Base-by-base conservation (phyloP, 2,888 invertebrate species). In the Scaptomyza flava region DNA sequence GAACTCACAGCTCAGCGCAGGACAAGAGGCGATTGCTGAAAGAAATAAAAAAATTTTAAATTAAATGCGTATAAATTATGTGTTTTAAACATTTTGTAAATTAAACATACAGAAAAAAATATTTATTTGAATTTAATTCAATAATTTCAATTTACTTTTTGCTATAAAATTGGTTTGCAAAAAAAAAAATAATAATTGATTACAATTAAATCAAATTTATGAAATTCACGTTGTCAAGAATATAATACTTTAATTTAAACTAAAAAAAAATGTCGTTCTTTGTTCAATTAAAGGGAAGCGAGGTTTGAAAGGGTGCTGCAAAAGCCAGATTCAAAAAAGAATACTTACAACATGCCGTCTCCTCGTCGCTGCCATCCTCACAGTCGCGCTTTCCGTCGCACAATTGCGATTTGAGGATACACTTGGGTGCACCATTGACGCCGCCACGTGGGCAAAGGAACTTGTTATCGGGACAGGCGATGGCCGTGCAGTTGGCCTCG, bases 331-430 rank as follows among this genome's bases (percentile, higher is more conserved):
- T n/a, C 9, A 34, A 20, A 2, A n/a, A 46, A 36, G 2, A 6
- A 9, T 77, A 95, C 96, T 96, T 92, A 97, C 98, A 97, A 91
- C 98, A 98, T 69, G 96, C 96, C 7, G 94, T 93, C 88, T 96
- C 96, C 91, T 98, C 98, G 90, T 99, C 98, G 53, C 97, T 96
- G 46, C 96, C 96, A 91, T 98, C 98, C 69, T 96, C 96, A 89
- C 98, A 98, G 91, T 99, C 98, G 70, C 94, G 93, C 90, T 96
- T 96, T 0, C 96, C 97, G 90, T 99, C 97, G 91, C 98, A 99
- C 17, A 98, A 94, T 91, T 97, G 96, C 20, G 95, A 94, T 82
- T 96, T 94, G 53, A 96, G 95, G 68, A 98, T 98, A 91, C 98
- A 99, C 90, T 96, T 96, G 72, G 96, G 96, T 12, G 94, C 93